Evolutionary conservation across 2,113 vertebrate species (phyloP).

Genomic region (Lasiurus cinereus): DNA sequence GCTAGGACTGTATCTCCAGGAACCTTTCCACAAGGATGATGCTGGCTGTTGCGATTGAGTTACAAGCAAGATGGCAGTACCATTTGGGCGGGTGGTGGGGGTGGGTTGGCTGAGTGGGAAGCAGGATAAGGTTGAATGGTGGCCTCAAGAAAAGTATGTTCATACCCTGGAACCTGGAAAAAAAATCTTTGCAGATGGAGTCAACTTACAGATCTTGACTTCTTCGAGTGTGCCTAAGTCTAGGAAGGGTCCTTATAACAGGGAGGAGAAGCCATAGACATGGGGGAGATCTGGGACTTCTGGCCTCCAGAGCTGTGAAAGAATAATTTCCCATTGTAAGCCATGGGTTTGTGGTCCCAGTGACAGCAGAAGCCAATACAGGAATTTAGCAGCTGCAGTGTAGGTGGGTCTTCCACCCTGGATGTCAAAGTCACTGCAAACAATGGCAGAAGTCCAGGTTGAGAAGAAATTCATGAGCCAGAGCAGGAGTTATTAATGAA

Average conservation of each 20-base stretch:
- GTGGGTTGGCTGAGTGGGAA: background rate
- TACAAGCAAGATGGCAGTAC: background rate
- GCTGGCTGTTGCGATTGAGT: background rate
- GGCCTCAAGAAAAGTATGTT: background rate
- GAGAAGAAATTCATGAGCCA: background rate
- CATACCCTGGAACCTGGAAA: background rate
- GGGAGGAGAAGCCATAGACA: too few species aligned
- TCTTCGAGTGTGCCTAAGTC: background rate
- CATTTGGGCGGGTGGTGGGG: background rate
- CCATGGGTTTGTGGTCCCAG: background rate
- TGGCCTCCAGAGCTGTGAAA: background rate
- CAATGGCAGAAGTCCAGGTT: background rate
- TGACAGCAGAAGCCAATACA: fast-evolving
- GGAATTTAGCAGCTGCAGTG: fast-evolving
- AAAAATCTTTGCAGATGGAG: background rate
- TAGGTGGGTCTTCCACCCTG: fast-evolving
- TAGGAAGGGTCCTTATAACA: background rate
- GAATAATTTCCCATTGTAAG: background rate
- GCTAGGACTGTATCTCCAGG: background rate
- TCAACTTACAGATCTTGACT: background rate
- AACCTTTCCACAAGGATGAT: background rate
- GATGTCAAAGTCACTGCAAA: background rate
- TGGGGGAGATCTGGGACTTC: background rate
- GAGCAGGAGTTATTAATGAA: background rate
- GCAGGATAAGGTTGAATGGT: background rate